Conservation (phyloP, 2,113 vertebrate species). For the Catharus minimus region DNA sequence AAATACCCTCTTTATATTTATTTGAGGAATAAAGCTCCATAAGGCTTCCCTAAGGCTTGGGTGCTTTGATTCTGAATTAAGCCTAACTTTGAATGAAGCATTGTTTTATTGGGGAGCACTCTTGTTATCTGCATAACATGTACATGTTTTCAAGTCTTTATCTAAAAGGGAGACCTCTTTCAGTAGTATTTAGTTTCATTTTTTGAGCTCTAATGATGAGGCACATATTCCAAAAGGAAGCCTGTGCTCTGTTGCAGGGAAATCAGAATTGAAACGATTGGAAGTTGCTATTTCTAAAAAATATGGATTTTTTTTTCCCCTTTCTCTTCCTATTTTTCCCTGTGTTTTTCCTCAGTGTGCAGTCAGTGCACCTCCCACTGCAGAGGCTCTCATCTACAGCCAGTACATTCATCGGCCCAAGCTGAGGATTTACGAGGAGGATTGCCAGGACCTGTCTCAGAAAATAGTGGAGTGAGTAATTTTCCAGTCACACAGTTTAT, state of each 20-base stretch:
- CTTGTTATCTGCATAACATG: background rate
- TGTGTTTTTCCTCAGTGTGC: slow-evolving; percentile 69
- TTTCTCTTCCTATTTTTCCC: background rate
- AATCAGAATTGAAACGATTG: background rate
- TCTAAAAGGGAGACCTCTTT: background rate
- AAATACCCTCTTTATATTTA: background rate
- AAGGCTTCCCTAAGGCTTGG: background rate
- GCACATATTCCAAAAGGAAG: background rate
- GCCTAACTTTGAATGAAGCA: background rate
- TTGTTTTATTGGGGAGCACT: background rate
- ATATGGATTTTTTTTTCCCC: background rate
- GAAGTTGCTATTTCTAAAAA: background rate
- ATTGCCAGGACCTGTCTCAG: slow-evolving; percentile 76
- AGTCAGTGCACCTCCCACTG: slow-evolving; percentile 51
- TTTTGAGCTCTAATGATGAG: background rate
- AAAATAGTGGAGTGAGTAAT: slow-evolving; percentile 81
- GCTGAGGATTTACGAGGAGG: slow-evolving; percentile 83
- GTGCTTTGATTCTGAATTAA: background rate
- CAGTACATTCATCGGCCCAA: slow-evolving; percentile 82
- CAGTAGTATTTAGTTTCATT: background rate
- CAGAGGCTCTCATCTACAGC: slow-evolving; percentile 79
- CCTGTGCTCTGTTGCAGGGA: background rate
- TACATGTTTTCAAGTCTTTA: background rate
- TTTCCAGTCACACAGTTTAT: background rate
- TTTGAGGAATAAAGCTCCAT: background rate